Percentiles rank a stretch among this genome's conserved stretches.
These are phyloP conservation scores for Theonella swinhoei DNA, from an alignment of 37 sponge, comb jelly and placozoan species.

Conservation along the genomic window DNA sequence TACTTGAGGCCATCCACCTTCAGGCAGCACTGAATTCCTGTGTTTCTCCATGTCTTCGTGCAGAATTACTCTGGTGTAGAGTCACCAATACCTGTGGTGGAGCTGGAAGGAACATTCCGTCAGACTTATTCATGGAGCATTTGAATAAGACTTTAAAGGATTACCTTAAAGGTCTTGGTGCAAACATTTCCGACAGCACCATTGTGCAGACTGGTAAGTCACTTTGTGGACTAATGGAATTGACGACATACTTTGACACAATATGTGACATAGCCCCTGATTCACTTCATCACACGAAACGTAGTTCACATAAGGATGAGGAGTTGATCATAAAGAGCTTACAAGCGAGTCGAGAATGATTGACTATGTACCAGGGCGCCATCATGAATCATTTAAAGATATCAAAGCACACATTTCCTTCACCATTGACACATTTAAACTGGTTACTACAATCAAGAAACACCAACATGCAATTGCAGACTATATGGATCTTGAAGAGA, in stretches of 20 bases:
- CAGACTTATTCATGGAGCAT: conserved; percentile 52
- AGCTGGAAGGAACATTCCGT: conserved; percentile 43
- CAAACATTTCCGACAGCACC: conserved; percentile 31
- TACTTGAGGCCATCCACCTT: conserved; percentile 24
- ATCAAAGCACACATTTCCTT: conserved; percentile 27
- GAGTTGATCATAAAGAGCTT: conserved; percentile 23
- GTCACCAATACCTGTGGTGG: conserved; percentile 29
- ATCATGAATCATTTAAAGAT: conserved; percentile 10
- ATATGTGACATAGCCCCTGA: neutral
- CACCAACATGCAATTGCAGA: too few relatives aligned
- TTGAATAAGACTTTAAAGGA: conserved; percentile 41
- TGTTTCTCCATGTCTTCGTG: conserved; percentile 38
- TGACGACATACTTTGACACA: conserved; percentile 30
- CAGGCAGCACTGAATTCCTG: conserved; percentile 19
- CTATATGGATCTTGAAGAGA: too few relatives aligned
- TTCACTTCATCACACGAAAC: conserved; percentile 1
- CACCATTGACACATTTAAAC: too few relatives aligned
- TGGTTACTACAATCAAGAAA: too few relatives aligned
- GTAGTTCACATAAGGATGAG: conserved; percentile 12
- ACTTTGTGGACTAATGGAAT: conserved; percentile 8
- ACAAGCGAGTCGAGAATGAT: conserved; percentile 20
- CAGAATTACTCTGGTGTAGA: conserved; percentile 44
- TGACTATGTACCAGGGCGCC: conserved; percentile 47
- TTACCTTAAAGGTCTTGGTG: conserved; percentile 44
- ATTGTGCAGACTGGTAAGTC: conserved; percentile 38